Base-by-base conservation (phyloP, 2,797 vertebrate species). In the Loriculus beryllinus region DNA sequence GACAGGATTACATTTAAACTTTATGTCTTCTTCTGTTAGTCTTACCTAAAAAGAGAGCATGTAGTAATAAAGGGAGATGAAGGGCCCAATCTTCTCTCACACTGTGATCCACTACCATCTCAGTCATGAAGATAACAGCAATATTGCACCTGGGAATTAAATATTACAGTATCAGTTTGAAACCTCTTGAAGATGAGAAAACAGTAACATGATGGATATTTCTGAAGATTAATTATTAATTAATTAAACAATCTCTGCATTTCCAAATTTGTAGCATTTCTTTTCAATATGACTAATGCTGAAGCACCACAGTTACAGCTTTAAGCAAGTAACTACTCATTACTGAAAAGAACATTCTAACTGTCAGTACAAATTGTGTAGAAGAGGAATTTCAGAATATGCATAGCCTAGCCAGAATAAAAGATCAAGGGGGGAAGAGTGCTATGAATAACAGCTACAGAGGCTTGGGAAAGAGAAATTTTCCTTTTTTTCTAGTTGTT, bases 81-180 rank as follows among this genome's bases (percentile, higher is more conserved):
- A 99, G 97, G 33, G 99, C 99, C 99, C 99, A 99, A 88, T 99
- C 99, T 96, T 99, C 99, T 96, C 99, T 98, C 91, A 99, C 99
- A 26, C 99, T 99, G 98, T 99, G 99, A 96, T 99, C 99, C 96
- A 99, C 99, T 92, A 99, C 99, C 99, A 99, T 99, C 96, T 99
- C 99, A 22, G 99, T 99, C 99, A 99, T 99, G 93, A 99, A 99
- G 96, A 99, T 99, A 82, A 99, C 99, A 37, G 99, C 99, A 72
- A 99, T 99, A 93, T 99, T 99, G 95, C 99, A 99, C 97, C 99
- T 99, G 96, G 45, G 72, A 92, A 74, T 91, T 16, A 94, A 93
- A 96, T 35, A 57, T 8, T 40, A 93, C 33, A 72, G 45, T 31
- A 65, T 89, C 49, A 81, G 28, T 88, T 84, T 59, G 63, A 78